Percentiles rank a stretch among this genome's conserved stretches.
Evolutionary conservation across 2,797 vertebrate genomes (phyloP).

Genomic region (Synanceia verrucosa): DNA sequence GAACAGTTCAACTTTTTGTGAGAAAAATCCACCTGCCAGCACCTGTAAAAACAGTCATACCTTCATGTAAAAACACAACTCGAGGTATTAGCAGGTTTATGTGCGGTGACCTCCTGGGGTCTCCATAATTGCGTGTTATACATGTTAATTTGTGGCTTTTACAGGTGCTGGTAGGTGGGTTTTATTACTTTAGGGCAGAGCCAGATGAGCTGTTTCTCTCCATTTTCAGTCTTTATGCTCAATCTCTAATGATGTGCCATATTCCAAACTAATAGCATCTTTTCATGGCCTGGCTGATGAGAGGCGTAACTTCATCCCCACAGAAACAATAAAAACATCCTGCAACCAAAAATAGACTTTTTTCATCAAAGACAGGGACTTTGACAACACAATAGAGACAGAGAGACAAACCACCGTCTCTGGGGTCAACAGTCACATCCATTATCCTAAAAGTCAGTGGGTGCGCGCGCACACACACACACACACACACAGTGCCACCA

Average conservation of each 20-base stretch:
- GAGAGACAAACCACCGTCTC: constrained; percentile 26
- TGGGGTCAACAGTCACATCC: constrained; percentile 52
- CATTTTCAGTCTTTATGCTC: background rate
- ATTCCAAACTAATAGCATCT: constrained; percentile 2
- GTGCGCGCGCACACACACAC: constrained; percentile 26
- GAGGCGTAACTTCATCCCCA: constrained; percentile 4
- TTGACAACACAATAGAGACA: constrained; percentile 26
- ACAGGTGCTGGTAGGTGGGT: background rate
- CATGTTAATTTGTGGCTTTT: background rate
- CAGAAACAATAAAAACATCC: constrained; percentile 28
- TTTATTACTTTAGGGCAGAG: background rate
- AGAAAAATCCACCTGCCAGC: background rate
- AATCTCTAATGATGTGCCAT: background rate
- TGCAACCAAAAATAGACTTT: constrained; percentile 17
- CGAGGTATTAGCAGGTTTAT: background rate
- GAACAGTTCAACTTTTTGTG: background rate
- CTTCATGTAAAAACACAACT: background rate
- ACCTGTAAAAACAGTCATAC: fast-evolving
- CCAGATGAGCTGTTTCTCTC: background rate
- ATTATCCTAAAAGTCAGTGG: constrained; percentile 57
- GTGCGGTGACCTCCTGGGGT: background rate
- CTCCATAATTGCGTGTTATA: background rate
- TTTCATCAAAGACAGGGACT: background rate
- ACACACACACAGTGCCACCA: constrained; percentile 17
- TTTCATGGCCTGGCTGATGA: constrained; percentile 19